Percentiles rank a stretch among this genome's conserved stretches.
phyloP scores from a whole-genome alignment of 2,113 vertebrate genomes.

The Lycocorax pyrrhopterus region DNA sequence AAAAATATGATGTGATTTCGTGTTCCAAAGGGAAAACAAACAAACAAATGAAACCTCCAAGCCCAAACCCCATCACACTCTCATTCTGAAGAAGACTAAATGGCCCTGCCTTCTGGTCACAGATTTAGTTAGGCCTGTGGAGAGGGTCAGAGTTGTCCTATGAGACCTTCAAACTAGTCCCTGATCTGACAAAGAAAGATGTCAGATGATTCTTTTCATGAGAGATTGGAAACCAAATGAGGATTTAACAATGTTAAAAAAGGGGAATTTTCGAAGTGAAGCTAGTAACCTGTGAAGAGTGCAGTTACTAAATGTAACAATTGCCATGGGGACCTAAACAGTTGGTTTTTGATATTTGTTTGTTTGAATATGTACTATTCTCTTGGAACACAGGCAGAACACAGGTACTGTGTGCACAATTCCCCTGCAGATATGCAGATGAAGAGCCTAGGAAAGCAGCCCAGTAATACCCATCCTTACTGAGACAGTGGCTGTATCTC shows the following conservation, averaged over 20 bases:
- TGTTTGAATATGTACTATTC: neutral
- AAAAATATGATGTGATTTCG: neutral
- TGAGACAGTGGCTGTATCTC: neutral
- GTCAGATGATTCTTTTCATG: neutral
- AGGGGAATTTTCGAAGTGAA: neutral
- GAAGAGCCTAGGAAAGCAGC: neutral
- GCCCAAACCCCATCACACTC: accelerated
- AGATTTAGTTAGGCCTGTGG: neutral
- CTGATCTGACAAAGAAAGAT: neutral
- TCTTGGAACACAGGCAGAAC: neutral
- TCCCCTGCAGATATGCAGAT: neutral
- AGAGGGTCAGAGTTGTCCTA: neutral
- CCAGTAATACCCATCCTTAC: too few relatives aligned
- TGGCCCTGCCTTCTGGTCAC: neutral
- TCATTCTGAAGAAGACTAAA: neutral
- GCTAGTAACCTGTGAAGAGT: neutral
- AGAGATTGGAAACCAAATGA: neutral
- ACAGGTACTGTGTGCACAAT: neutral
- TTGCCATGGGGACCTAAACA: neutral
- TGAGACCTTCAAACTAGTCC: neutral
- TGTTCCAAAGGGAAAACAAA: neutral
- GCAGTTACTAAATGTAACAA: neutral
- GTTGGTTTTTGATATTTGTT: neutral
- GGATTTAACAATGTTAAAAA: neutral
- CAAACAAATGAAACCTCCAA: accelerated